Base-by-base conservation (phyloP, 2,113 vertebrate species). In the Quiscalus mexicanus region DNA sequence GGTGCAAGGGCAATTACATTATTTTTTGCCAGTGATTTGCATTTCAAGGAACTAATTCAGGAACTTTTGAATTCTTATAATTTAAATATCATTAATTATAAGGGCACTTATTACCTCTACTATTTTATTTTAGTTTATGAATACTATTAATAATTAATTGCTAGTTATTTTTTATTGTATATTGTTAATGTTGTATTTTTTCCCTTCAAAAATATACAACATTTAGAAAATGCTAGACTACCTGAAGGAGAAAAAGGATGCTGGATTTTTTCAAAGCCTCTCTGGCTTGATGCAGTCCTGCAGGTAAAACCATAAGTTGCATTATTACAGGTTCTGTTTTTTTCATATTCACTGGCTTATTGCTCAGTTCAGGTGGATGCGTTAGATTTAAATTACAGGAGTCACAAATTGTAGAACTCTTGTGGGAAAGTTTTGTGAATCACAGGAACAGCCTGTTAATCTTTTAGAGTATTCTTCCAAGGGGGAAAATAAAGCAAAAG, bases 261-360 rank as follows among this genome's bases (percentile, higher is more conserved):
- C 98, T 93, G 99, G 99, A 56, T 99, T 99, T 97, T 99, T 99
- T 97, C 99, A 99, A 97, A 99, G 99, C 96, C 98, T 99, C 83
- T 99, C 99, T 83, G 99, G 99, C 87, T 98, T 99, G 75, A 99
- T 99, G 99, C 99, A 99, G 93, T 99, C 99, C 50, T 99, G 99
- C 99, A 99, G 99, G 99, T 99, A 98, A 98, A 95, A 63, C 15
- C 47, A 67, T 45, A 85, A 70, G 83, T 64, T 5, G 0, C 50
- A 47, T 65, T 67, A 44, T 41, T 88, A 63, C 5, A 60, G 15
- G 42, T 81, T 45, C 22, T 2, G 3, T 65, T 90, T 60, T 77
- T 37, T 78, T 65, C 11, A 23, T 17, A 5, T 64, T 89, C 23
- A 37, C 14, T 77, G 52, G 31, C 45, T 77, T 86, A 33, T 69